Evolutionary conservation across 2,888 invertebrate species (phyloP).

Genomic region (Lumbricus terrestris): DNA sequence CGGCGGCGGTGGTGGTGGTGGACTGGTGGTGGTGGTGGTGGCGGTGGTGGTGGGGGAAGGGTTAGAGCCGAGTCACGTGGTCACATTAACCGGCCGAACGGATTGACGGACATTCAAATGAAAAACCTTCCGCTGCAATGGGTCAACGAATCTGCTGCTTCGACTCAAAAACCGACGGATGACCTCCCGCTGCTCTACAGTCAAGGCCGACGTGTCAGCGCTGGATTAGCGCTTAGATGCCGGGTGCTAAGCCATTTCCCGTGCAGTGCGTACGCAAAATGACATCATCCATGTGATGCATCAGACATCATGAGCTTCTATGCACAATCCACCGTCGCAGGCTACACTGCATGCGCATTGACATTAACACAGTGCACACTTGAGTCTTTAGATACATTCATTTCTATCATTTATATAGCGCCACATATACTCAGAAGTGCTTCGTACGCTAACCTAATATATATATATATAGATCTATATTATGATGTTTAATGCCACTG

Average conservation of each 20-base stretch:
- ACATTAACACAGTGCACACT: neutral
- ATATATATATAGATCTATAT: no score
- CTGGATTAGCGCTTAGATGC: neutral
- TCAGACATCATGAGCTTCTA: neutral
- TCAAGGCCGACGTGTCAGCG: neutral
- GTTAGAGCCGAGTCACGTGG: neutral
- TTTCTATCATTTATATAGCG: no score
- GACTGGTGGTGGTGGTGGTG: no score
- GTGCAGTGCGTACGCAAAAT: no score
- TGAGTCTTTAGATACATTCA: no score
- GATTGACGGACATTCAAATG: no score
- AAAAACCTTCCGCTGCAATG: neutral
- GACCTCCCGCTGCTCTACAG: no score
- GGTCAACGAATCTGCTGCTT: neutral
- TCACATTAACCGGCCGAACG: neutral
- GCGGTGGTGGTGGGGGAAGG: no score
- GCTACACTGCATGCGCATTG: neutral
- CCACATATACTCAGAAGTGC: no score
- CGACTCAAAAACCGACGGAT: neutral
- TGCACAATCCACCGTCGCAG: neutral
- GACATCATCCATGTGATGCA: neutral
- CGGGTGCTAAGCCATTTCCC: neutral
- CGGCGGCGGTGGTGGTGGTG: no score
- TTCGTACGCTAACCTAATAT: no score
- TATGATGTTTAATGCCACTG: no score